Evolutionary conservation across 2,113 vertebrate genomes (phyloP), one percentile per base, ranked within the genome.

Genomic region (Gambusia holbrooki): DNA sequence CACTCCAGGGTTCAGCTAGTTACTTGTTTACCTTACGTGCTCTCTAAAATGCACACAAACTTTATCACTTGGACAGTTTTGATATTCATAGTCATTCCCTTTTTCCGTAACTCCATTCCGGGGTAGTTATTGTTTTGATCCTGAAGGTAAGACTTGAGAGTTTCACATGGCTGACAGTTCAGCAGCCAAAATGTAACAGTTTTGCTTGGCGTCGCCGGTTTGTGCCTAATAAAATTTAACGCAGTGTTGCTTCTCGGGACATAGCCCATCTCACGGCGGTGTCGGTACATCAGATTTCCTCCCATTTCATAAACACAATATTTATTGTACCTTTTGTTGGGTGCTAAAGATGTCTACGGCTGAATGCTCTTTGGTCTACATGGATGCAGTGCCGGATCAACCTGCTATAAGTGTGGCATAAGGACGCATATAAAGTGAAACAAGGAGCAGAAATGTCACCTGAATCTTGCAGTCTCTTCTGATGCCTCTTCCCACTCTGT

Each of bases 1-100:
- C 65, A 71, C 71, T 84, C 76, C 74, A 73, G 74, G 73, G 68
- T 75, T 82, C 80, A 84, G 63, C 82, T 69, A 78, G 60, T 80
- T 69, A 58, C 45, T 60, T 60, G 68, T 40, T 60, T 42, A 68
- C 22, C 62, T 72, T 30, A 61, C 73, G 64, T 42, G 33, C 33
- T 58, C 51, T 30, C 28, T 51, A 30, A 30, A n/a, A 17, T 51
- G 61, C 12, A 37, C 12, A 77, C 27, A 62, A 8, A 73, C 73
- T 15, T 33, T 17, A 42, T 67, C 4, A 60, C 22, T 40, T 32
- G 27, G 28, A 28, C 28, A 54, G 17, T 15, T 3, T 27, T 69
- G n/a, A n/a, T 62, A 22, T 30, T 63, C 27, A 7, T 58, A 4
- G n/a, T 37, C 1, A 30, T 62, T 27, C 28, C 35, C 45, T 33